Conservation (phyloP, 2,888 invertebrate species). For the Hemithea aestivaria region DNA sequence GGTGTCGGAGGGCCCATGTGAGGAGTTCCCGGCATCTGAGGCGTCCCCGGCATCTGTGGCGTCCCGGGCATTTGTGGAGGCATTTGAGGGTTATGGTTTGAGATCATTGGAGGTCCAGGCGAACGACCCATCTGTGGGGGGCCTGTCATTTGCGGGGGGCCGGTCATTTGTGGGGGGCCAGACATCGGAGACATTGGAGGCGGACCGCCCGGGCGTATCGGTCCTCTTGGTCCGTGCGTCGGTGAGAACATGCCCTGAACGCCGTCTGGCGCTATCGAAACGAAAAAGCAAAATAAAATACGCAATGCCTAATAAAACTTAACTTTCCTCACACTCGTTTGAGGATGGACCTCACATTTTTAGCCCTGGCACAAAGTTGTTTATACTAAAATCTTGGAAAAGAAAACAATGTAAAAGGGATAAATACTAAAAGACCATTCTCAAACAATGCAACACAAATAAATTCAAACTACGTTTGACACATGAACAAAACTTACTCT, state of each 20-base stretch:
- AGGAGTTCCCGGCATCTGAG: conserved; percentile 47
- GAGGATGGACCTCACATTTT: conserved; percentile 16
- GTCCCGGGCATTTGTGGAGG: conserved; percentile 36
- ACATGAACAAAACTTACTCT: conserved; percentile 50
- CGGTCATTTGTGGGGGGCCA: conserved; percentile 22
- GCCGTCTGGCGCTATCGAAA: conserved; percentile 67
- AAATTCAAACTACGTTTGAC: conserved; percentile 2
- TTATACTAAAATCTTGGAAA: too few species aligned
- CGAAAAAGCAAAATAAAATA: conserved; percentile 58
- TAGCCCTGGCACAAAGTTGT: too few species aligned
- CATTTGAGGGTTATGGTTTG: conserved; percentile 32
- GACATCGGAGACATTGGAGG: conserved; percentile 32
- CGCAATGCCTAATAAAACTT: conserved; percentile 45
- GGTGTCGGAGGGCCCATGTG: conserved; percentile 48
- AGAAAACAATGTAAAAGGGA: too few species aligned
- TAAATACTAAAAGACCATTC: conserved; percentile 5
- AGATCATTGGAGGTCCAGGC: conserved; percentile 38
- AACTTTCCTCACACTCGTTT: conserved; percentile 21
- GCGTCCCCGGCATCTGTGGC: conserved; percentile 41
- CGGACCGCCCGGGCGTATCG: conserved; percentile 55
- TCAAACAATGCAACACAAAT: conserved; percentile 8
- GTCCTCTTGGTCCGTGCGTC: conserved; percentile 58
- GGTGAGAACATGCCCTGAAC: conserved; percentile 72
- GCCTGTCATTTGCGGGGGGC: conserved; percentile 36
- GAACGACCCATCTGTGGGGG: conserved; percentile 43